These are phyloP conservation scores for Hucho hucho DNA, from an alignment of 2,113 vertebrate species.

Conservation along the genomic window DNA sequence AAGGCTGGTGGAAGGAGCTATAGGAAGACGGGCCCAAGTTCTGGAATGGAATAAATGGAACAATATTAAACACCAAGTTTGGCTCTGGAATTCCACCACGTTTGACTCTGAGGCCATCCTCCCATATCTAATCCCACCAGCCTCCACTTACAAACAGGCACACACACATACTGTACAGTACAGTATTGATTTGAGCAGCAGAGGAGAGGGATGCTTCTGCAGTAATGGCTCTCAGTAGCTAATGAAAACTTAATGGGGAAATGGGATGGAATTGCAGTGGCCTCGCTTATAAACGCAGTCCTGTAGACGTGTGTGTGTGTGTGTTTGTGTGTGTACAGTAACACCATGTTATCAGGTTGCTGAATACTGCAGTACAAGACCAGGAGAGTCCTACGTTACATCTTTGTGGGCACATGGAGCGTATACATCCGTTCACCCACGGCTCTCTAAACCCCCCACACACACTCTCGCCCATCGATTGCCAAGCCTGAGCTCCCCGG, in stretches of 20 bases:
- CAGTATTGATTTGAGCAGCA: slow-evolving; percentile 28
- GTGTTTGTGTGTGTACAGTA: background rate
- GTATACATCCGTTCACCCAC: slow-evolving; percentile 1
- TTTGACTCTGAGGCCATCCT: too few species aligned
- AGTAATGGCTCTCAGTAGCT: slow-evolving; percentile 11
- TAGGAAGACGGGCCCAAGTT: background rate
- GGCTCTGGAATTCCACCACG: too few species aligned
- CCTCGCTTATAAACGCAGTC: too few species aligned
- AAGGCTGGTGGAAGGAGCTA: too few species aligned
- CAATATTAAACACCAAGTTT: too few species aligned
- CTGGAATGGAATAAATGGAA: too few species aligned
- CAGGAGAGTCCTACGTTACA: background rate
- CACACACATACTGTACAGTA: too few species aligned
- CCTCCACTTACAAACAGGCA: too few species aligned
- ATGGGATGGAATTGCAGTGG: too few species aligned
- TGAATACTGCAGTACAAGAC: background rate
- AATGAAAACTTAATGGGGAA: too few species aligned
- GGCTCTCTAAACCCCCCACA: background rate
- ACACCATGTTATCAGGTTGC: background rate
- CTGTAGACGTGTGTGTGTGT: too few species aligned
- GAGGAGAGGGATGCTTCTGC: slow-evolving; percentile 10
- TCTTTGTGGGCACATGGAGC: background rate
- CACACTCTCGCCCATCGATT: background rate
- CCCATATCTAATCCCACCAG: too few species aligned
- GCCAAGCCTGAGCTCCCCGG: background rate